Evolutionary conservation across 92 coral and sea anemone genomes (phyloP).

Genomic region (Plumapathes pennacea): DNA sequence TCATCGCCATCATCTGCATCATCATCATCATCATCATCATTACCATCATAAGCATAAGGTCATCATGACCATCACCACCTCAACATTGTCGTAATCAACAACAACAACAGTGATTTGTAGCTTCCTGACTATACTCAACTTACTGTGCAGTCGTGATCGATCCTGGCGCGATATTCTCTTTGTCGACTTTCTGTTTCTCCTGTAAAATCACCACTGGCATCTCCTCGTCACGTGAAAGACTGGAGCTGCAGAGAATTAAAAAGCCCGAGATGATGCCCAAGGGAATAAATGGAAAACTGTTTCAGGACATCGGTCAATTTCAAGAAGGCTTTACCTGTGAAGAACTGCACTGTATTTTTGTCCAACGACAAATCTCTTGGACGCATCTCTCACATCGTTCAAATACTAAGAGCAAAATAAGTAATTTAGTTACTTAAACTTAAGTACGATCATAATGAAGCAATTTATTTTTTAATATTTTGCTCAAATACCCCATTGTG

Average conservation of each 20-base stretch:
- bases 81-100: no score
- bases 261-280: background rate
- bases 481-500: no score
- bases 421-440: no score
- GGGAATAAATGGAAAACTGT: background rate
- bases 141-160: slow-evolving; percentile 65
- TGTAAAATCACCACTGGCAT: slow-evolving; percentile 34
- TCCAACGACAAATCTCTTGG: slow-evolving; percentile 79
- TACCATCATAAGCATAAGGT: no score
- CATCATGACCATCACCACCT: no score
- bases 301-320: background rate
- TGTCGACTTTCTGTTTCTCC: slow-evolving; percentile 25
- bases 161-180: slow-evolving; percentile 64
- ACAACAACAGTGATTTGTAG: no score
- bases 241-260: background rate
- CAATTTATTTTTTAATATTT: no score
- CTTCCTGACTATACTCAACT: no score
- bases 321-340: slow-evolving; percentile 40
- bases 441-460: no score
- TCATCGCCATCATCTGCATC: no score
- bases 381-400: slow-evolving; percentile 84
- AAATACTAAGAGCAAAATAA: slow-evolving; percentile 66
- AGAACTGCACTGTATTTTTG: slow-evolving; percentile 62
- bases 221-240: background rate
- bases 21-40: no score